Conservation (phyloP, 2,113 vertebrate species). For the Nipponia nippon region DNA sequence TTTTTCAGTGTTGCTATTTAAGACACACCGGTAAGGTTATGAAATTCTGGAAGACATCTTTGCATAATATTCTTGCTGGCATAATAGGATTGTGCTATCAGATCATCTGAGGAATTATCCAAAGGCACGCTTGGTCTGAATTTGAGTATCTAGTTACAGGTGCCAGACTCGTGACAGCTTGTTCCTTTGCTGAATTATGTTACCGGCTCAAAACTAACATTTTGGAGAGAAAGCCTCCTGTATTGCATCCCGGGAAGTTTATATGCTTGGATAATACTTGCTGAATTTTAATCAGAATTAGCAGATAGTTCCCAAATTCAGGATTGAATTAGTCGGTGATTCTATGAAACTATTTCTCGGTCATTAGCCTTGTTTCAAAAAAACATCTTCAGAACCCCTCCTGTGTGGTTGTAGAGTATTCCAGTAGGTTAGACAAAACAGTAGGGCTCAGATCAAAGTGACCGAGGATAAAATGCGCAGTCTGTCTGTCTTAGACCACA, state of each 20-base stretch:
- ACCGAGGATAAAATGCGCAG: background rate
- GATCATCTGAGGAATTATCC: background rate
- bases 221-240: background rate
- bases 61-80: background rate
- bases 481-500: background rate
- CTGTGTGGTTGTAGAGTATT: background rate
- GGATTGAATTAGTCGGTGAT: background rate
- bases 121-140: background rate
- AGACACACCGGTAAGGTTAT: rapidly evolving
- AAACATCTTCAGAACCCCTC: background rate
- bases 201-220: background rate
- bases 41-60: background rate
- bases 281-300: background rate
- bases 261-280: background rate
- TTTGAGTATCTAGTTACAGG: background rate
- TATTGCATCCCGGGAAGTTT: background rate
- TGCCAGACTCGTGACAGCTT: background rate
- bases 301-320: background rate
- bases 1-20: background rate
- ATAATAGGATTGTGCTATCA: background rate
- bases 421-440: background rate
- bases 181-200: background rate
- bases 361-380: background rate
- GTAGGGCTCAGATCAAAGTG: background rate
- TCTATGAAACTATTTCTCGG: background rate